These are phyloP conservation scores for Sigmodon hispidus DNA, from an alignment of 2,113 vertebrate species.

Conservation along the genomic window DNA sequence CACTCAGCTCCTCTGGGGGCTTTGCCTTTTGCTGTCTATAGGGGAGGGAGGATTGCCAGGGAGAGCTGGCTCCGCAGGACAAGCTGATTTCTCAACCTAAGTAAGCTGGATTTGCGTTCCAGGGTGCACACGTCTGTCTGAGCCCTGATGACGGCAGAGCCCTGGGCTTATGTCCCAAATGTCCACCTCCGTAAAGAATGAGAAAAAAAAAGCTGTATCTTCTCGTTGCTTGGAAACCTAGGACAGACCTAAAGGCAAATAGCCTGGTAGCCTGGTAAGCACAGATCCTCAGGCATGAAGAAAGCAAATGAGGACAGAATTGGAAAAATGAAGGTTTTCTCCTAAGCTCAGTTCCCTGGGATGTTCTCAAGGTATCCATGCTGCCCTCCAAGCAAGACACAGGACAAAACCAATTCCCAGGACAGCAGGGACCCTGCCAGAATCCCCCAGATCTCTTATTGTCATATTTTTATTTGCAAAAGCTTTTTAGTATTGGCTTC, in stretches of 20 bases:
- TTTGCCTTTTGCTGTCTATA: not conserved
- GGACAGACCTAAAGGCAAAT: slow-evolving; percentile 3
- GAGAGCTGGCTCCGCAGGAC: not conserved
- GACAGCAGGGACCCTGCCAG: not conserved
- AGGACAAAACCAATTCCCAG: not conserved
- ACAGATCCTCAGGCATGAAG: not conserved
- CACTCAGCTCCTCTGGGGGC: not conserved
- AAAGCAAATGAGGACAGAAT: not conserved
- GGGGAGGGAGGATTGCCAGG: not conserved
- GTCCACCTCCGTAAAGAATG: slow-evolving; percentile 50
- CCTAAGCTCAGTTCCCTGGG: accelerated
- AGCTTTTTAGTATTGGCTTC: too few species aligned
- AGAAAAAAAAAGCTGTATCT: slow-evolving; percentile 42
- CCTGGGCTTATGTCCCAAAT: not conserved
- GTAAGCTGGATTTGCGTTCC: not conserved
- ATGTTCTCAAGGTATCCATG: not conserved
- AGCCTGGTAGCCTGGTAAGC: not conserved
- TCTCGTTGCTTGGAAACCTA: slow-evolving; percentile 47
- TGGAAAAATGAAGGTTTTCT: not conserved
- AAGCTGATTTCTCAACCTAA: slow-evolving; percentile 46
- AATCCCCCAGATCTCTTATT: not conserved
- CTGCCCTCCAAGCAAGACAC: not conserved
- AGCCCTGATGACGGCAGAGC: not conserved
- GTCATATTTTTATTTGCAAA: not conserved
- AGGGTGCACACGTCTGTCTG: not conserved